These are phyloP conservation scores for Heterotilapia buettikoferi DNA, from an alignment of 2,113 vertebrate species.

Conservation along the genomic window DNA sequence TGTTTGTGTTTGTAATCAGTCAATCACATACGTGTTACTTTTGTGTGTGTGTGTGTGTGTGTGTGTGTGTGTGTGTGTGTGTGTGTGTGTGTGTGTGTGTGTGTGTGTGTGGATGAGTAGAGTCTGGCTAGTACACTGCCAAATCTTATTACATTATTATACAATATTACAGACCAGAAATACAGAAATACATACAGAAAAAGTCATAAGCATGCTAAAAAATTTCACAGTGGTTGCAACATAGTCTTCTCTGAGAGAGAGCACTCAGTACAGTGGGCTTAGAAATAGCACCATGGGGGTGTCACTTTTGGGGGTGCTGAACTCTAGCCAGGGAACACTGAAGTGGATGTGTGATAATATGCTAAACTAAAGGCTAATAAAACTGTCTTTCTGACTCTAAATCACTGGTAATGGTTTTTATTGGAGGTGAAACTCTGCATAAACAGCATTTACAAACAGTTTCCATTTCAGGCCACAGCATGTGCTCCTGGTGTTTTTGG, in stretches of 20 bases:
- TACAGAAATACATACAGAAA: not conserved
- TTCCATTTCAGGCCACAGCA: not conserved
- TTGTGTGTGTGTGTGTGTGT: not conserved
- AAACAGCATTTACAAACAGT: not conserved
- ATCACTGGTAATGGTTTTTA: not conserved
- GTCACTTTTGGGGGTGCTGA: constrained; percentile 40
- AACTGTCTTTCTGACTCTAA: not conserved
- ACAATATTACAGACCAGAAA: not conserved
- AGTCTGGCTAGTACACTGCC: not conserved
- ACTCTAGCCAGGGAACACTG: constrained; percentile 45
- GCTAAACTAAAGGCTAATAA: not conserved
- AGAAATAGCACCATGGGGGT: constrained; percentile 2
- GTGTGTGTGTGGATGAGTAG: not conserved
- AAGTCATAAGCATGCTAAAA: not conserved
- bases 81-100: not conserved
- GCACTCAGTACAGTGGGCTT: constrained; percentile 66
- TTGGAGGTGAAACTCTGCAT: not conserved
- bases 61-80: not conserved
- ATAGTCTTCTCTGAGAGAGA: not conserved
- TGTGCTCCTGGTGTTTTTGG: not conserved
- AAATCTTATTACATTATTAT: not conserved
- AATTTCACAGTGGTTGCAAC: not conserved
- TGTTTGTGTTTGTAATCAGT: too few relatives aligned
- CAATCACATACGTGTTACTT: too few relatives aligned
- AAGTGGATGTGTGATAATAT: not conserved